phyloP scores from a whole-genome alignment of 2,888 invertebrate species.

The Aphrophora alni region DNA sequence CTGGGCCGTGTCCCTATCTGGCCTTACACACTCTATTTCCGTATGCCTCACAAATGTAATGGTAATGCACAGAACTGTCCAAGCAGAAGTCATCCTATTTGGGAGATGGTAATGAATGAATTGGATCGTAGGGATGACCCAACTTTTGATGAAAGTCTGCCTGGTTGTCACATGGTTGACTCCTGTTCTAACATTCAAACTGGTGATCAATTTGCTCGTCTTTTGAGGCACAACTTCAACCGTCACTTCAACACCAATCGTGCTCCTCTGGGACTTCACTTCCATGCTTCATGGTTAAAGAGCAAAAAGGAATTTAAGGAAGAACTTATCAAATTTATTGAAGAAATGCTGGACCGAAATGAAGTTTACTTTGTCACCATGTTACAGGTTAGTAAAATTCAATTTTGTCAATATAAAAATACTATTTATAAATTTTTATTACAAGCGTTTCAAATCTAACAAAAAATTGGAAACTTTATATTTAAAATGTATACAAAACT shows the following conservation, averaged over 20 bases:
- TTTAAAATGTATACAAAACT: too few species aligned
- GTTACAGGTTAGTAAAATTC: conserved; percentile 66
- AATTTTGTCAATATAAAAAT: too few species aligned
- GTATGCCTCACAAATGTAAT: conserved; percentile 95
- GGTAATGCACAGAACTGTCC: conserved; percentile 95
- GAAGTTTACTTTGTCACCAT: conserved; percentile 94
- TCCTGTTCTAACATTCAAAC: conserved; percentile 92
- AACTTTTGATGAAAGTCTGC: conserved; percentile 89
- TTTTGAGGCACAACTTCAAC: conserved; percentile 93
- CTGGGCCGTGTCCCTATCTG: conserved; percentile 90
- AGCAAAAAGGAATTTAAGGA: conserved; percentile 93
- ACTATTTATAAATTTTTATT: too few species aligned
- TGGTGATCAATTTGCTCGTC: conserved; percentile 88
- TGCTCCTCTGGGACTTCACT: conserved; percentile 89
- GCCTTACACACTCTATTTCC: conserved; percentile 97
- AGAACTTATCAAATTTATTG: conserved; percentile 90
- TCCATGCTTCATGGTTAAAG: conserved; percentile 95
- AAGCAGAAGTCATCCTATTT: conserved; percentile 84
- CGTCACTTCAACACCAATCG: conserved; percentile 92
- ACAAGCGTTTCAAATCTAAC: too few species aligned
- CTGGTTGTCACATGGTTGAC: conserved; percentile 94
- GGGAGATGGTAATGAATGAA: conserved; percentile 98
- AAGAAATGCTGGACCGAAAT: conserved; percentile 87
- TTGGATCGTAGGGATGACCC: conserved; percentile 92
- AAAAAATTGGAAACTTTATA: too few species aligned